These are phyloP conservation scores for Quadriops clusia DNA, from an alignment of 2,888 invertebrate genomes.

Conservation along the genomic window DNA sequence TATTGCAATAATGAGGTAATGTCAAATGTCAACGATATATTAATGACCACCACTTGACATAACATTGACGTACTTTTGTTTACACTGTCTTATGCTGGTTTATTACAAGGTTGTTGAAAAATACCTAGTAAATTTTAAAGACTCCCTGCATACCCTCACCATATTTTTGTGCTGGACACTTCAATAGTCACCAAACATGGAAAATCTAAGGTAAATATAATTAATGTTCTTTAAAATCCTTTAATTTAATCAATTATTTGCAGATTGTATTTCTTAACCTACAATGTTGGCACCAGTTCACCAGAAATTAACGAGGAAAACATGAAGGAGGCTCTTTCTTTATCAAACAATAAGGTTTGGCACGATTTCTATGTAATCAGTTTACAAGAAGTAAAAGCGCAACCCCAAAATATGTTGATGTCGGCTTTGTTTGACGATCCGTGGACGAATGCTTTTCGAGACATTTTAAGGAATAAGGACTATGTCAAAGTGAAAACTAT, in stretches of 20 bases:
- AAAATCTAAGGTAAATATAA: conserved; percentile 21
- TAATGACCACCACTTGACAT: too few relatives aligned
- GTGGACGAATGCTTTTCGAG: conserved; percentile 68
- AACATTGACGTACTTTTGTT: too few relatives aligned
- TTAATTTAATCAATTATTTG: conserved; percentile 18
- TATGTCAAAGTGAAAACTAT: conserved; percentile 71
- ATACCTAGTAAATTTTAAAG: too few relatives aligned
- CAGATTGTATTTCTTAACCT: conserved; percentile 74
- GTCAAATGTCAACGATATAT: too few relatives aligned
- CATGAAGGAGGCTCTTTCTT: conserved; percentile 55
- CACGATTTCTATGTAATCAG: conserved; percentile 80
- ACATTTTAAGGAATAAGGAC: conserved; percentile 52
- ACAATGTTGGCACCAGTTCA: conserved; percentile 81
- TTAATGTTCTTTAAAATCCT: conserved; percentile 3
- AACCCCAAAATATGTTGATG: conserved; percentile 72
- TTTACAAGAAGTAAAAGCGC: conserved; percentile 81
- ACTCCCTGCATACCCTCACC: too few relatives aligned
- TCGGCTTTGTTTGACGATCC: conserved; percentile 74
- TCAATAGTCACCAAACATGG: too few relatives aligned
- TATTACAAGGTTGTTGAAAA: too few relatives aligned
- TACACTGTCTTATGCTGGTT: too few relatives aligned
- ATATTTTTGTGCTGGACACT: too few relatives aligned
- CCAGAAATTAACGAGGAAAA: conserved; percentile 61
- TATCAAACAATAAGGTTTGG: conserved; percentile 50
- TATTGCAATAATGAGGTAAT: too few relatives aligned